phyloP scores from a whole-genome alignment of 1,140 invertebrate species.

The Caenorhabditis briggsae region DNA sequence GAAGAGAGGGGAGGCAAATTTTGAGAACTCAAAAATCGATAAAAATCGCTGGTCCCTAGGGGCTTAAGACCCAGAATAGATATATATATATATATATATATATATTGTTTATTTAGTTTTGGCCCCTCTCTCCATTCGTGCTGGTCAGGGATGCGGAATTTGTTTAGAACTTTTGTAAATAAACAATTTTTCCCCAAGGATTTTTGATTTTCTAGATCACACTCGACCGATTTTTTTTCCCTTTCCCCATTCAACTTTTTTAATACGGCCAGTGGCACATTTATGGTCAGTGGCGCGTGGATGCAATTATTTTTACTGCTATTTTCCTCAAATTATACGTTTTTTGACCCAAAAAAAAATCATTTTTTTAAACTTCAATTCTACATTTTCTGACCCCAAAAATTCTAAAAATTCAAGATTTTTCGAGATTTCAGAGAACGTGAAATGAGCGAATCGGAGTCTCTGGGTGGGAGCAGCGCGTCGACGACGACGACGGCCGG shows the following conservation, averaged over 20 bases:
- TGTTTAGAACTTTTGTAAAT: too few relatives aligned
- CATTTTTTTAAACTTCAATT: too few relatives aligned
- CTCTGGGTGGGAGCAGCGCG: conserved; percentile 71
- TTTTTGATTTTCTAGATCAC: too few relatives aligned
- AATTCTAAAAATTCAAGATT: background rate
- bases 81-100: too few relatives aligned
- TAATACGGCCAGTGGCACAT: conserved; percentile 18
- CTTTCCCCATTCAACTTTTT: background rate
- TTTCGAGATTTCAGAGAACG: conserved; percentile 67
- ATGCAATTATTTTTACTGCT: background rate
- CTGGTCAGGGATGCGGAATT: too few relatives aligned
- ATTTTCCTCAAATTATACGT: background rate
- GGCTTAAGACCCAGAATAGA: too few relatives aligned
- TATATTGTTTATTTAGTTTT: too few relatives aligned
- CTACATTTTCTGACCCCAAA: background rate
- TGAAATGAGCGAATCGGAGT: conserved; percentile 73
- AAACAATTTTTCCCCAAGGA: too few relatives aligned
- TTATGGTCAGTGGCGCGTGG: conserved; percentile 27
- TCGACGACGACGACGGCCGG: conserved; percentile 57
- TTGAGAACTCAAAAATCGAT: too few relatives aligned
- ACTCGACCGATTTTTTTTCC: background rate
- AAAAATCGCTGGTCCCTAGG: too few relatives aligned
- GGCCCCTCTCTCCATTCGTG: too few relatives aligned
- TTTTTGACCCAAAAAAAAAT: background rate
- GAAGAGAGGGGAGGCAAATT: too few relatives aligned